Base-by-base conservation (phyloP, 2,888 invertebrate genomes). In the Acholoe squamosa region DNA sequence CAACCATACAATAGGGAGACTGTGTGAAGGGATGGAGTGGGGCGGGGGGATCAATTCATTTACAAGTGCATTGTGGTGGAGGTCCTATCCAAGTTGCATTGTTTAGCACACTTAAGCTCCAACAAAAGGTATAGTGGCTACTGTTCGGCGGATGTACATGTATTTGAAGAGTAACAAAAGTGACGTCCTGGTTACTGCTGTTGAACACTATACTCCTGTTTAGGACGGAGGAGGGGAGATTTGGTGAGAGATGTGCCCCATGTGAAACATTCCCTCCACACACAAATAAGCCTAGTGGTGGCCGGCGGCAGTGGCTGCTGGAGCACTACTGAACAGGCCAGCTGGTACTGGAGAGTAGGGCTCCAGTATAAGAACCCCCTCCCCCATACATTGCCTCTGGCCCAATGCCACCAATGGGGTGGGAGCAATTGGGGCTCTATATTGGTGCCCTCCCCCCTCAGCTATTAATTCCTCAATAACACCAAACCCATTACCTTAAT, bases 401-500 rank as follows among this genome's bases (percentile, higher is more conserved):
- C 71, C 14, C 71, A 28, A 14, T 71, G 71, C 71, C 71, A 71
- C 31, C 25, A 28, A 61, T n/a, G 61, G 61, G 61, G 61, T 61
- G 61, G n/a, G 61, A 61, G 43, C 43, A 43, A 43, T 43, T 43
- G 43, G 61, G 61, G 61, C 61, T 61, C 61, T 61, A 61, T 19
- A 61, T n/a, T 0, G 61, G n/a, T 61, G 14, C 7, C n/a, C 71
- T 31, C 71, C 25, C 25, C 67, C 71, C 71, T 14, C 61, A 61
- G 61, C 12, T 61, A 28, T 71, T 71, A 71, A 61, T 61, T 14
- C 61, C 61, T n/a, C 25, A 71, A 71, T 71, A 71, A 71, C 25
- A 71, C 71, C 71, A 71, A 28, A 14, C 31, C 71, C 71, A 71
- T 71, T 71, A 71, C 14, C 71, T 31, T 71, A 28, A 71, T 71